Evolutionary conservation across 2,888 invertebrate species (phyloP), one percentile per base, ranked within the genome.

Genomic region (Nemotelus nigrinus): DNA sequence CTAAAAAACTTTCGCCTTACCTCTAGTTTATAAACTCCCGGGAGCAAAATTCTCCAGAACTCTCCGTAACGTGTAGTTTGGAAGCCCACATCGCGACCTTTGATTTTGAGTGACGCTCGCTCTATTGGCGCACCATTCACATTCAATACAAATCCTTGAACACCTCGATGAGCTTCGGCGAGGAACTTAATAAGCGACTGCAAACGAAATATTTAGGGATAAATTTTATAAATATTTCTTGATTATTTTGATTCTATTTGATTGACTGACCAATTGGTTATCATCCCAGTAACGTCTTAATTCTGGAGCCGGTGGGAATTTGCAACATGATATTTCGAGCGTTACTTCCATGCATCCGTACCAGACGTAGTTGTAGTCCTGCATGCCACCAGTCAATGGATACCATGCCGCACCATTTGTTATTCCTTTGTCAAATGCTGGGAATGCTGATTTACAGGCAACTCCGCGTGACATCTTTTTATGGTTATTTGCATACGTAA

Each of bases 361-460:
- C 93, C 93, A 93, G 10, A 96, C 91, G 87, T 98, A 98, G 87
- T 97, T 97, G 87, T 94, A 98, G 85, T 98, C 98, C 82, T 87
- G 87, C 87, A 88, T 85, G 71, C 85, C 86, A 88, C 94, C 94
- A 81, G 94, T 94, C 4, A 96, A 88, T 0, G 95, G 94, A 86
- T 96, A 97, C 96, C 96, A 97, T 77, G 94, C 94, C 0, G 97
- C 97, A 3, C 97, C 97, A 84, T 98, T 98, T 2, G 96, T 97
- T 82, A 97, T 97, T 7, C 98, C 98, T 85, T 96, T 92, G 83
- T 92, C 91, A 86, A 96, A 96, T 65, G 93, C 90, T 4, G 92
- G 92, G 67, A 90, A 90, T 6, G 93, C 92, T 7, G 92, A 90
- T 84, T 93, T 93, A 88, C 96, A 96, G 3, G 95, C 93, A 3